Evolutionary conservation across 1,140 invertebrate species (phyloP).

Genomic region (Aethina tumida): DNA sequence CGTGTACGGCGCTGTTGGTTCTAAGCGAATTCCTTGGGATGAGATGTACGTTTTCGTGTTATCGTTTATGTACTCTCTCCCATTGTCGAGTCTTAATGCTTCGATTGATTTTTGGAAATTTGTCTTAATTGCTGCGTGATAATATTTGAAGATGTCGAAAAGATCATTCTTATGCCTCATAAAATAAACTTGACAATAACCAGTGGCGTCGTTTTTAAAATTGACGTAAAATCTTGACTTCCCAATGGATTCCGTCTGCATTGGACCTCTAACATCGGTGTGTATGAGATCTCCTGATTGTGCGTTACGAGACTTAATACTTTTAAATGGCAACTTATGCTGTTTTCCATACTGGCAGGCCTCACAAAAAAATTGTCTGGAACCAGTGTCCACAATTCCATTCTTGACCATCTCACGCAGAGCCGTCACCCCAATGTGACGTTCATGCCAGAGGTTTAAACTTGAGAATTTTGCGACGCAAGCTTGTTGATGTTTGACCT

Average conservation of each 20-base stretch:
- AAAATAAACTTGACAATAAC: background rate
- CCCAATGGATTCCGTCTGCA: background rate
- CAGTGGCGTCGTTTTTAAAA: background rate
- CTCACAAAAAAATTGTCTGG: constrained; percentile 6
- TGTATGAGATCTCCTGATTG: constrained; percentile 1
- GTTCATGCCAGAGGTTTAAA: too few relatives aligned
- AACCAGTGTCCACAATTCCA: too few relatives aligned
- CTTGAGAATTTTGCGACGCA: too few relatives aligned
- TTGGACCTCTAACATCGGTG: constrained; percentile 3
- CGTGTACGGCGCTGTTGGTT: too few relatives aligned
- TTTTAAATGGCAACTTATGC: constrained; percentile 1
- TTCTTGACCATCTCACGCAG: too few relatives aligned
- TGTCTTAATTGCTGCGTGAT: too few relatives aligned
- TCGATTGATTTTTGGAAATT: constrained; percentile 2
- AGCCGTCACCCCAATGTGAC: too few relatives aligned
- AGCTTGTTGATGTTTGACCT: too few relatives aligned
- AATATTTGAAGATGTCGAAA: constrained; percentile 1
- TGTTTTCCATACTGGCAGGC: background rate
- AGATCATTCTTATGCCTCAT: background rate
- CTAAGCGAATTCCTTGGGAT: too few relatives aligned
- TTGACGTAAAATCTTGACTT: background rate
- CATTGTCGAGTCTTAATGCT: background rate
- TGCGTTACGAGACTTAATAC: too few relatives aligned
- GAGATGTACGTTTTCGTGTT: too few relatives aligned
- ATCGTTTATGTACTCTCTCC: constrained; percentile 2